phyloP scores from a whole-genome alignment of 2,797 vertebrate genomes.

The Nannoperca australis region DNA sequence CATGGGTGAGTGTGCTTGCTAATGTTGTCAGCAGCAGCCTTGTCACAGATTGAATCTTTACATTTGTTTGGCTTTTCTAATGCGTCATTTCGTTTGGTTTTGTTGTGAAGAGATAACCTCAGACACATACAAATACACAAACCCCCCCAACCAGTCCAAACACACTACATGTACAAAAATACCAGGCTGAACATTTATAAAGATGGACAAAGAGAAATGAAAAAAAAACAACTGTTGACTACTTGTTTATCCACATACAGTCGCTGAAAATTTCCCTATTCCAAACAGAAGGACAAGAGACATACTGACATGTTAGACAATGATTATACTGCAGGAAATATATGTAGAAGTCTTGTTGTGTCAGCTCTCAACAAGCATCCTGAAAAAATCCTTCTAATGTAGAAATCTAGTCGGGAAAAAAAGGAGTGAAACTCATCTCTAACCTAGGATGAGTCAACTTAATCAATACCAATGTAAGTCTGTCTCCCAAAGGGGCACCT shows the following conservation, averaged over 20 bases:
- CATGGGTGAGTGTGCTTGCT: not conserved
- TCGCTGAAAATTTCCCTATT: not conserved
- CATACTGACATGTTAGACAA: not conserved
- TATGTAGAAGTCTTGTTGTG: not conserved
- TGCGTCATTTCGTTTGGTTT: not conserved
- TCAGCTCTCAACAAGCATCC: not conserved
- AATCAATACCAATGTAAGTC: not conserved
- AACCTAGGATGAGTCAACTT: not conserved
- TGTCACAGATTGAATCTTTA: not conserved
- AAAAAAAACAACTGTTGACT: not conserved
- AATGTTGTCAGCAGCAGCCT: not conserved
- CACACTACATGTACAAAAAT: not conserved
- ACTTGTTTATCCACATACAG: not conserved
- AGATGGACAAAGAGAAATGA: not conserved
- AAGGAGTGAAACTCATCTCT: not conserved
- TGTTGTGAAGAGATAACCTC: too few relatives aligned
- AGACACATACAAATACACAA: not conserved
- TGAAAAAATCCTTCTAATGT: not conserved
- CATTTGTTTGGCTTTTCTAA: not conserved
- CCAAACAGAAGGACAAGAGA: not conserved
- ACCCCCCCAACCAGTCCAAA: not conserved
- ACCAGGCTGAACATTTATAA: not conserved
- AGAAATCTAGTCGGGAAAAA: not conserved
- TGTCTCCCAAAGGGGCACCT: not conserved
- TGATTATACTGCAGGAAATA: too few relatives aligned